A percentile compares a stretch with the other conserved stretches of the same genome.
phyloP scores from a whole-genome alignment of 2,113 vertebrate genomes.

The Scophthalmus maximus region DNA sequence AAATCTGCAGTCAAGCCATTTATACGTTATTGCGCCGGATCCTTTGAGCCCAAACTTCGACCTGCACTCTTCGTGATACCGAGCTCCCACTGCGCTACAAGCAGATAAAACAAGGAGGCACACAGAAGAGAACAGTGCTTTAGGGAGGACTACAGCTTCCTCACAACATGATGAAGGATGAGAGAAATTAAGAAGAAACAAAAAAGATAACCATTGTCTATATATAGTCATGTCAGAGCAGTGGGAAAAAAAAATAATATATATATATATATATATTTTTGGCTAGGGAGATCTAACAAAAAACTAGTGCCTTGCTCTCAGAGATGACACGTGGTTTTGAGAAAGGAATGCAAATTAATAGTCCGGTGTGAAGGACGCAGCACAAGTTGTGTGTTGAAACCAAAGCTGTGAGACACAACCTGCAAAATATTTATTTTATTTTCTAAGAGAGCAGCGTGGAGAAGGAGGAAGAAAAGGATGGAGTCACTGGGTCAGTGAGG shows the following conservation, averaged over 20 bases:
- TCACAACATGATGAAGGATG: slow-evolving; percentile 55
- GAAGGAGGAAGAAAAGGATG: slow-evolving; percentile 37
- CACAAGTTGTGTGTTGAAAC: too few relatives aligned
- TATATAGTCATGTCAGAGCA: slow-evolving; percentile 68
- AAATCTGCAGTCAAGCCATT: slow-evolving; percentile 44
- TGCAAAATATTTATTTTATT: too few relatives aligned
- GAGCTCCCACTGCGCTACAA: slow-evolving; percentile 46
- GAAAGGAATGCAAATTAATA: slow-evolving; percentile 67
- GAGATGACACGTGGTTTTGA: slow-evolving; percentile 42
- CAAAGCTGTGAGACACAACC: slow-evolving; percentile 41
- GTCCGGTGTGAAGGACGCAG: slow-evolving; percentile 30
- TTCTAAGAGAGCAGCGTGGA: slow-evolving; percentile 31
- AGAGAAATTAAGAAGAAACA: slow-evolving; percentile 49
- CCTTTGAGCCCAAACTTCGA: slow-evolving; percentile 61
- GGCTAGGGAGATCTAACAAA: slow-evolving; percentile 52
- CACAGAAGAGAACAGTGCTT: slow-evolving; percentile 49
- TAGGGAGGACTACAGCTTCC: slow-evolving; percentile 57
- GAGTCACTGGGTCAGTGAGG: slow-evolving; percentile 63
- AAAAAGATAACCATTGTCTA: slow-evolving; percentile 59
- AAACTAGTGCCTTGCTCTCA: slow-evolving; percentile 49
- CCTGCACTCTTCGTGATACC: slow-evolving; percentile 50
- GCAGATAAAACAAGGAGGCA: slow-evolving; percentile 49
- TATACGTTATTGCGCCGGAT: slow-evolving; percentile 38
- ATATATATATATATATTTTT: slow-evolving; percentile 45
- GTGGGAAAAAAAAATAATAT: slow-evolving; percentile 71